phyloP scores from a whole-genome alignment of 2,113 vertebrate species.

The Ctenodactylus gundi region DNA sequence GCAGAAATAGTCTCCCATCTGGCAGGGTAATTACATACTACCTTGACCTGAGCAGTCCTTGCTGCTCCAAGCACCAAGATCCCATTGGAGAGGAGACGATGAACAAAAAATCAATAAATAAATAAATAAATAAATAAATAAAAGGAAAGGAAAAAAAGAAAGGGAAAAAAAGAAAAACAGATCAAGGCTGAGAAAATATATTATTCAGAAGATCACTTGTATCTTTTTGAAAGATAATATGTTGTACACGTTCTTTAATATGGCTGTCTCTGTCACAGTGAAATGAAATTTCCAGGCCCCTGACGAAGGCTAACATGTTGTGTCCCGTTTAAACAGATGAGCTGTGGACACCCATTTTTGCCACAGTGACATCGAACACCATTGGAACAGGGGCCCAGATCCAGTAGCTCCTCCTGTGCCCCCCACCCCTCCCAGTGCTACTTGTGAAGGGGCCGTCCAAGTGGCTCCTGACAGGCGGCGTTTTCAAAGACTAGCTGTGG shows the following conservation, averaged over 20 bases:
- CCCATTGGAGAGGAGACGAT: not conserved
- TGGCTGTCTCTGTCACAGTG: not conserved
- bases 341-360: rapidly evolving
- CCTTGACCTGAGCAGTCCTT: slow-evolving; percentile 32
- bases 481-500: slow-evolving; percentile 50
- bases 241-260: rapidly evolving
- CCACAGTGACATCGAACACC: not conserved
- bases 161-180: too few relatives aligned
- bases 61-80: not conserved
- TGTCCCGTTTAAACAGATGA: not conserved
- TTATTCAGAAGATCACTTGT: not conserved
- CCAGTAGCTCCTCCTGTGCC: not conserved
- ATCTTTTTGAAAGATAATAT: not conserved
- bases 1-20: slow-evolving; percentile 63
- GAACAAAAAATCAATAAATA: too few relatives aligned
- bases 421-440: not conserved
- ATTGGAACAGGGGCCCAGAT: not conserved
- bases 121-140: too few relatives aligned
- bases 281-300: not conserved
- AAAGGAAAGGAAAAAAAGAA: too few relatives aligned
- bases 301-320: not conserved
- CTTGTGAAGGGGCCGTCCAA: not conserved
- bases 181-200: not conserved
- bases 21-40: slow-evolving; percentile 36
- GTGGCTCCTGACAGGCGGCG: not conserved